Conservation (phyloP, 2,888 invertebrate species). For the Phengaris arion region DNA sequence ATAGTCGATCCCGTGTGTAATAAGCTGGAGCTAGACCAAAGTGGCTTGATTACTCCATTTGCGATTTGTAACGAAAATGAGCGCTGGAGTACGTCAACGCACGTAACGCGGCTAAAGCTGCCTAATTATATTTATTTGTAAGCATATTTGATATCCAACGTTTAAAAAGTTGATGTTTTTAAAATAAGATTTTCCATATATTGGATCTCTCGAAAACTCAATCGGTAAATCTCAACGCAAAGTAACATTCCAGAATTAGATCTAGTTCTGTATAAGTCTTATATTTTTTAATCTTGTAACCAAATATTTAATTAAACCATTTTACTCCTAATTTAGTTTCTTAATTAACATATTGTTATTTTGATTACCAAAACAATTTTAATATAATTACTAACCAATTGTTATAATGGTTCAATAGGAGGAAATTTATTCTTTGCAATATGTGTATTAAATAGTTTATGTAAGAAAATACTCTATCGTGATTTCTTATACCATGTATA, state of each 20-base stretch:
- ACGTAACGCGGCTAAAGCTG: slow-evolving; percentile 57
- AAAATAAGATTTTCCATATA: slow-evolving; percentile 33
- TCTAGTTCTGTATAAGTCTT: slow-evolving; percentile 13
- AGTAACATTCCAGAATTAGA: slow-evolving; percentile 66
- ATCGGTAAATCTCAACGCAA: slow-evolving; percentile 65
- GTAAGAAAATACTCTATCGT: no score
- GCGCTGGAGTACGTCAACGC: slow-evolving; percentile 63
- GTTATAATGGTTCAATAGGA: not conserved
- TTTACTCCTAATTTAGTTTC: not conserved
- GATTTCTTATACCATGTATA: no score
- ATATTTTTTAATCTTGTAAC: not conserved
- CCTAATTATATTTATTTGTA: slow-evolving; percentile 50
- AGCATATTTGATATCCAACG: slow-evolving; percentile 38
- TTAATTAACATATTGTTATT: slow-evolving; percentile 10
- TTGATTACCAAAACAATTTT: slow-evolving; percentile 13
- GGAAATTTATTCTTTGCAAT: not conserved
- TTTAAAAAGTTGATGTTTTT: not conserved
- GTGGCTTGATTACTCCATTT: slow-evolving; percentile 76
- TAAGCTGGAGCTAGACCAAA: slow-evolving; percentile 85
- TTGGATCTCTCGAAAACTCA: slow-evolving; percentile 64
- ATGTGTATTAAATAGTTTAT: no score
- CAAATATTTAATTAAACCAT: slow-evolving; percentile 20
- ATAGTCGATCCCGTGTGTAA: slow-evolving; percentile 56
- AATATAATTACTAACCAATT: not conserved
- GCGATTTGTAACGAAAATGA: slow-evolving; percentile 28